A percentile compares a stretch with the other conserved stretches of the same genome.
These are phyloP conservation scores for Lomographa bimaculata DNA, from an alignment of 2,888 invertebrate genomes.

Conservation along the genomic window DNA sequence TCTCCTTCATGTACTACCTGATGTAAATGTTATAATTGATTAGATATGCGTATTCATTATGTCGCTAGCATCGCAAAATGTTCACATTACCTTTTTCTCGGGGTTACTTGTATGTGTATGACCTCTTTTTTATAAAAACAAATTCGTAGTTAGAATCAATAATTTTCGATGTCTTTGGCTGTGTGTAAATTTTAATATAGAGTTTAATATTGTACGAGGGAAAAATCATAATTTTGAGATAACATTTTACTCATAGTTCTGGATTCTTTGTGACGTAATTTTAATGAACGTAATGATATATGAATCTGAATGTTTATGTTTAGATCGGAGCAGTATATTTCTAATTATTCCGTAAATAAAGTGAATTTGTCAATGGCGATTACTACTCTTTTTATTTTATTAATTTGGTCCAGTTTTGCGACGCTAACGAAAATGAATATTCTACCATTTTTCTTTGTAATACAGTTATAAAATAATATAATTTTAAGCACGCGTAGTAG, in stretches of 20 bases:
- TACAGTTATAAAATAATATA: constrained; percentile 5
- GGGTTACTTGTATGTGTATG: constrained; percentile 61
- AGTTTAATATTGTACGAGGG: constrained; percentile 54
- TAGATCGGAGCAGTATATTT: constrained; percentile 73
- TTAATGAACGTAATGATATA: constrained; percentile 58
- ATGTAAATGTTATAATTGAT: constrained; percentile 45
- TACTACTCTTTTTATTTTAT: constrained; percentile 50
- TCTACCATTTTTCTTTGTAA: constrained; percentile 77
- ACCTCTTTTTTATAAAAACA: constrained; percentile 59
- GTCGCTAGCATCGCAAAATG: constrained; percentile 84
- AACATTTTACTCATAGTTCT: constrained; percentile 67
- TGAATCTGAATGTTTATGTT: constrained; percentile 75
- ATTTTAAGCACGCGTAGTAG: constrained; percentile 6
- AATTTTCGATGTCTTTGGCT: constrained; percentile 81
- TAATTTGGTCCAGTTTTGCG: constrained; percentile 59
- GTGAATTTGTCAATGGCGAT: constrained; percentile 71
- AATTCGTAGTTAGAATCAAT: constrained; percentile 73
- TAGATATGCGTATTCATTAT: constrained; percentile 47
- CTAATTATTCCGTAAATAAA: constrained; percentile 76
- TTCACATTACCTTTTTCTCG: constrained; percentile 79
- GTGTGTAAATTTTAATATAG: constrained; percentile 78
- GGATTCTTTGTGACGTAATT: constrained; percentile 61
- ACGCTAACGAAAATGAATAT: constrained; percentile 59
- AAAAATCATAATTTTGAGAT: constrained; percentile 76
- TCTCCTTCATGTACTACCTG: constrained; percentile 49